Evolutionary conservation across 2,888 invertebrate genomes (phyloP).

Genomic region (Itoplectis maculator): DNA sequence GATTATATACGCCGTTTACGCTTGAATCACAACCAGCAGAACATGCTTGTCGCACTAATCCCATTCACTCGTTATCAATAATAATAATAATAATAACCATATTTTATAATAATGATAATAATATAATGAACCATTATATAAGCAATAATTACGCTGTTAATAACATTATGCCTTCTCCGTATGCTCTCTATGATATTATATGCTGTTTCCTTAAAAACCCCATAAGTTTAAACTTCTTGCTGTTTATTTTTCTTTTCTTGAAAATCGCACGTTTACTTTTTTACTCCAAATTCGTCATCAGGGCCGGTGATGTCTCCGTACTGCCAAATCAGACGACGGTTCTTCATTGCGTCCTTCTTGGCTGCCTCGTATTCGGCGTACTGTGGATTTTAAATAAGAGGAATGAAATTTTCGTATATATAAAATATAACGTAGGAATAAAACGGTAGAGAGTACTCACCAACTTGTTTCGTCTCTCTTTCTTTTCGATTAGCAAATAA

Average conservation of each 20-base stretch:
- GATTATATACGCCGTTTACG: slow-evolving; percentile 59
- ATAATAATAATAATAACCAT: slow-evolving; percentile 63
- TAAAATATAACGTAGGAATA: background rate
- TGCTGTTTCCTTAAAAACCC: slow-evolving; percentile 57
- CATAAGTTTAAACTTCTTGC: slow-evolving; percentile 56
- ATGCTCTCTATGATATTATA: slow-evolving; percentile 55
- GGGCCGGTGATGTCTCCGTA: slow-evolving; percentile 99
- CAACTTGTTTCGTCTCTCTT: slow-evolving; percentile 92
- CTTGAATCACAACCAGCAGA: slow-evolving; percentile 63
- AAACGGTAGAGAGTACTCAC: slow-evolving; percentile 85
- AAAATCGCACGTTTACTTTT: slow-evolving; percentile 85
- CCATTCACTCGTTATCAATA: slow-evolving; percentile 74
- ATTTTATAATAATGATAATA: slow-evolving; percentile 47
- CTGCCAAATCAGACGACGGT: slow-evolving; percentile 96
- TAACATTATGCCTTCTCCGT: slow-evolving; percentile 75
- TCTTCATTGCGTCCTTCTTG: slow-evolving; percentile 94
- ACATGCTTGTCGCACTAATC: slow-evolving; percentile 69
- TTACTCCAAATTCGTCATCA: slow-evolving; percentile 88
- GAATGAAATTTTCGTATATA: background rate
- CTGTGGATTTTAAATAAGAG: slow-evolving; percentile 80
- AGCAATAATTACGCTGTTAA: slow-evolving; percentile 72
- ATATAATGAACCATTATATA: slow-evolving; percentile 74
- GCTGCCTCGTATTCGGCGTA: slow-evolving; percentile 93
- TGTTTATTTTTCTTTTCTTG: slow-evolving; percentile 66
- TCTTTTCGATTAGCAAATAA: slow-evolving; percentile 91